Conservation (phyloP, 2,113 vertebrate species). For the Pyxicephalus adspersus region DNA sequence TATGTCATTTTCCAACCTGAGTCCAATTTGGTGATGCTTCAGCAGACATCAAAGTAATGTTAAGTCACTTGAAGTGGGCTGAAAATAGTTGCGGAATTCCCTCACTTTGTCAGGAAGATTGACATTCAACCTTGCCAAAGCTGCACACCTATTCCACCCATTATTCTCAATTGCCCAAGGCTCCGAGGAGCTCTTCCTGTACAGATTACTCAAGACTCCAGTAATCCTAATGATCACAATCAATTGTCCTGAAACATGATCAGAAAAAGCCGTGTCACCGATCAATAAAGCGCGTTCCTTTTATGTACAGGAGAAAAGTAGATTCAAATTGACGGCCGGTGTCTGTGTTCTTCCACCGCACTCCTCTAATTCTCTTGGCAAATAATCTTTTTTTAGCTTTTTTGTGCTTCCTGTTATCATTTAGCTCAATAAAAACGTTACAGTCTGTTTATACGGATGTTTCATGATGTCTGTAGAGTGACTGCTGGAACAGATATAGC, state of each 20-base stretch:
- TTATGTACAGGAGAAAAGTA: background rate
- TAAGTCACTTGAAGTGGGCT: slow-evolving; percentile 58
- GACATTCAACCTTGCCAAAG: slow-evolving; percentile 56
- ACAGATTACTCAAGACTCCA: slow-evolving; percentile 52
- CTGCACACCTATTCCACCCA: slow-evolving; percentile 41
- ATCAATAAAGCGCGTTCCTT: slow-evolving; percentile 37
- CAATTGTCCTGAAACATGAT: slow-evolving; percentile 54
- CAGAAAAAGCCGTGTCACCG: slow-evolving; percentile 26
- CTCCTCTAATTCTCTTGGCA: background rate
- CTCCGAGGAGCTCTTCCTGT: slow-evolving; percentile 48
- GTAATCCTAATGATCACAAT: slow-evolving; percentile 53
- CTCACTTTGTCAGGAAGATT: slow-evolving; percentile 56
- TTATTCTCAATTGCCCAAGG: slow-evolving; percentile 52
- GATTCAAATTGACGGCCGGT: background rate
- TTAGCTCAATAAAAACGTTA: slow-evolving; percentile 2
- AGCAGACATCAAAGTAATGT: slow-evolving; percentile 55
- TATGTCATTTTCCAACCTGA: slow-evolving; percentile 52
- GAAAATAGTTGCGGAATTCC: slow-evolving; percentile 55
- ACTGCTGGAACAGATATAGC: background rate
- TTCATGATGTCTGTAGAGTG: background rate
- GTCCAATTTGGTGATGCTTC: slow-evolving; percentile 55
- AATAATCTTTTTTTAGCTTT: background rate
- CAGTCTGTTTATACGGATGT: background rate
- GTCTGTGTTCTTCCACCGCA: background rate
- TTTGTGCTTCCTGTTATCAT: background rate